Conservation (phyloP, 2,888 invertebrate species). For the Epirrhoe tristata region DNA sequence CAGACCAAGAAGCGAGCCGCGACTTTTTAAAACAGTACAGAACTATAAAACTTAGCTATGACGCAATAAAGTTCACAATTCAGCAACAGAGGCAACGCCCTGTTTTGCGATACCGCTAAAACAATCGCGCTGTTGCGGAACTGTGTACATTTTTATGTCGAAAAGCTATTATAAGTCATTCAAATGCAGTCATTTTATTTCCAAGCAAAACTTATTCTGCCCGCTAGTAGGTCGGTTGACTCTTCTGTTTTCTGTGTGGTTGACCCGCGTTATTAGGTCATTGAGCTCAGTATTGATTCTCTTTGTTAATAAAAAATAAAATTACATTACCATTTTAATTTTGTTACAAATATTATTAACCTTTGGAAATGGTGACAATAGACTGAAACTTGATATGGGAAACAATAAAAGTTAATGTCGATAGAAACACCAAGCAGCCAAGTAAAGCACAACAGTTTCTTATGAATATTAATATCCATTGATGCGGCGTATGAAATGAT, state of each 20-base stretch:
- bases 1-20: too few species aligned
- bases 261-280: slow-evolving; percentile 1
- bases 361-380: slow-evolving; percentile 37
- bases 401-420: slow-evolving; percentile 46
- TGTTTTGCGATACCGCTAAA: too few species aligned
- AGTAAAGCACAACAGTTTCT: slow-evolving; percentile 39
- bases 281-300: slow-evolving; percentile 7
- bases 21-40: too few species aligned
- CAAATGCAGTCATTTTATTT: background rate
- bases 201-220: background rate
- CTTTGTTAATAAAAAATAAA: slow-evolving; percentile 16
- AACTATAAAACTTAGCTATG: too few species aligned
- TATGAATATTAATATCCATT: slow-evolving; percentile 45
- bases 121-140: too few species aligned
- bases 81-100: too few species aligned
- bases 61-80: too few species aligned
- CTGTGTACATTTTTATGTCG: too few species aligned
- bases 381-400: slow-evolving; percentile 42
- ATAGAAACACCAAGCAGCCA: slow-evolving; percentile 35
- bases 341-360: slow-evolving; percentile 16
- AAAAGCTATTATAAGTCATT: too few species aligned
- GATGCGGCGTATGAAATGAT: slow-evolving; percentile 41
- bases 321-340: slow-evolving; percentile 8
- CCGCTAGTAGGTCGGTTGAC: background rate
- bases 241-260: background rate